Conservation (phyloP, 2,797 vertebrate genomes). For the Rhodeus uyekii region DNA sequence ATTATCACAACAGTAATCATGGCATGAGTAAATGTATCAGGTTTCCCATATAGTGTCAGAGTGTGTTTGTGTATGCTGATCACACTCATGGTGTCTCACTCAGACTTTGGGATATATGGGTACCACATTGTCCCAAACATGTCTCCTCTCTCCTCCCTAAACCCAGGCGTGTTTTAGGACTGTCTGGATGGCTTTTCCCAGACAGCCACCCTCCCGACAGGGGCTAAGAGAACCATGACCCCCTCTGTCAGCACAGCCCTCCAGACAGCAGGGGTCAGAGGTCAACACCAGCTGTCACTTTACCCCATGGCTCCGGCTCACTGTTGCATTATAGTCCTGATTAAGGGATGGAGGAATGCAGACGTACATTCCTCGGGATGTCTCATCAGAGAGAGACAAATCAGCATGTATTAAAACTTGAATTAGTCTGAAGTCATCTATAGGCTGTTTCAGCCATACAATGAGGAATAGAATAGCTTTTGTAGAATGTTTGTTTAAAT, state of each 20-base stretch:
- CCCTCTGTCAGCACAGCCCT: conserved; percentile 65
- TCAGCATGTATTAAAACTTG: neutral
- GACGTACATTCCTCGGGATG: conserved; percentile 50
- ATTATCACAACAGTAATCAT: neutral
- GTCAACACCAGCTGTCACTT: conserved; percentile 65
- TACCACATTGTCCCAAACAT: conserved; percentile 35
- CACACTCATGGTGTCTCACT: conserved; percentile 48
- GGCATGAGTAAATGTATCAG: conserved; percentile 12
- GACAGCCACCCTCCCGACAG: conserved; percentile 62
- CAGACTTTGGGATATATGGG: conserved; percentile 49
- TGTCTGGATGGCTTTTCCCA: conserved; percentile 52
- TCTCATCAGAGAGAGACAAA: neutral
- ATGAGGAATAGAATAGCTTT: neutral
- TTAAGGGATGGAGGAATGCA: conserved; percentile 53
- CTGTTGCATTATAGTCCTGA: conserved; percentile 53
- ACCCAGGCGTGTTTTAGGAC: conserved; percentile 41
- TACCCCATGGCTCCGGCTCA: conserved; percentile 41
- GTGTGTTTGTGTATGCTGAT: conserved; percentile 58
- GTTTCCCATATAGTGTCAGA: conserved; percentile 44
- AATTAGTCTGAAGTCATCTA: neutral
- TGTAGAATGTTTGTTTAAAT: neutral
- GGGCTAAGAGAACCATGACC: conserved; percentile 70
- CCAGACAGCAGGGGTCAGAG: conserved; percentile 78
- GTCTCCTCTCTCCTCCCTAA: conserved; percentile 36
- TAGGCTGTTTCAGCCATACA: neutral